phyloP scores from a whole-genome alignment of 2,113 vertebrate genomes.

The Ctenomys sociabilis region DNA sequence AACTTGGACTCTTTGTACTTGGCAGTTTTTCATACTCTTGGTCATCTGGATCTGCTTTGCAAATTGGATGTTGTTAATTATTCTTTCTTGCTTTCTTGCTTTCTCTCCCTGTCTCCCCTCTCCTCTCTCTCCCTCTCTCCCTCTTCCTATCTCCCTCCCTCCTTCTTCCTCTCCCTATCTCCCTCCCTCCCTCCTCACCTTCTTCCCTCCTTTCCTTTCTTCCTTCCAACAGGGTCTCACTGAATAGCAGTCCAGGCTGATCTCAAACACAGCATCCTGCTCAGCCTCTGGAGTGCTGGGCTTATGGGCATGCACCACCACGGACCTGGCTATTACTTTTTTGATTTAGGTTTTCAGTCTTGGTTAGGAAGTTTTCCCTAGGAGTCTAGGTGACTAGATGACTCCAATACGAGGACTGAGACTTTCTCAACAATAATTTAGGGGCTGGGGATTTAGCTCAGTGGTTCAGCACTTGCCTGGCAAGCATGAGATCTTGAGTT shows the following conservation, averaged over 20 bases:
- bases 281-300: not conserved
- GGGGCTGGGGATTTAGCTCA: too few relatives aligned
- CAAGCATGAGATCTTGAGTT: too few relatives aligned
- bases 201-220: not conserved
- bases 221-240: not conserved
- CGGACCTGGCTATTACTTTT: not conserved
- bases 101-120: accelerated
- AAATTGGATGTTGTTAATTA: not conserved
- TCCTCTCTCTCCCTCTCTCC: accelerated
- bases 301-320: not conserved
- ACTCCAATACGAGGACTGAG: not conserved
- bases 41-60: not conserved
- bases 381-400: not conserved
- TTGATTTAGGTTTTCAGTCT: not conserved
- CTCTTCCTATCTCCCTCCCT: accelerated
- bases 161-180: accelerated
- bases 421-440: not conserved
- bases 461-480: too few relatives aligned
- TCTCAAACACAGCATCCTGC: not conserved
- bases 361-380: not conserved
- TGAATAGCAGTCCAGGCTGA: not conserved
- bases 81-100: not conserved
- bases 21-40: not conserved
- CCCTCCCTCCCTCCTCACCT: too few relatives aligned
- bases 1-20: not conserved